Conservation (phyloP, 2,113 vertebrate species). For the Rhabdomys dilectus region DNA sequence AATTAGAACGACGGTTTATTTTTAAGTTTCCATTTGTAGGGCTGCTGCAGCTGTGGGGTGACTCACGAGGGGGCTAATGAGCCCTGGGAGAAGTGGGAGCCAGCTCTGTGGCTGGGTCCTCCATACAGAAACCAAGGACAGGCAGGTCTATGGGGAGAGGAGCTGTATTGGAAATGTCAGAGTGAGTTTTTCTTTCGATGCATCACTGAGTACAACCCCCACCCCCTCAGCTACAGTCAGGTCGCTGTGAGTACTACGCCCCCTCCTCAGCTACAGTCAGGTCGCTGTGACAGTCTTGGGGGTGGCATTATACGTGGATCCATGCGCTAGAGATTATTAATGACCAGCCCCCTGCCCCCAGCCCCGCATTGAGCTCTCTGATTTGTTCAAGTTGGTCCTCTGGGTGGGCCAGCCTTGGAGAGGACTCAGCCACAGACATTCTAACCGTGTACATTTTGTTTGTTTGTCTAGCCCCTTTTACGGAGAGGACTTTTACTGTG, state of each 20-base stretch:
- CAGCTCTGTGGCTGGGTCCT: constrained; percentile 26
- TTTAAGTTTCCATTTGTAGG: constrained; percentile 55
- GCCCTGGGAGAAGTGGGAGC: background rate
- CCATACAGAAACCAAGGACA: constrained; percentile 13
- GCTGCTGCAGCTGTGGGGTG: constrained; percentile 55
- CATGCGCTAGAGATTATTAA: background rate
- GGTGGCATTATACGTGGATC: background rate
- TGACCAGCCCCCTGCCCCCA: rapidly evolving
- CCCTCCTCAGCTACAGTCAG: background rate
- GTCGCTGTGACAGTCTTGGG: rapidly evolving
- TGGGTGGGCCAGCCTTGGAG: background rate
- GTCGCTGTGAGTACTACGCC: too few relatives aligned
- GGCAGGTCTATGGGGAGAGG: constrained; percentile 24
- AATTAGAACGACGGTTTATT: constrained; percentile 73
- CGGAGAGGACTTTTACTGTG: constrained; percentile 99
- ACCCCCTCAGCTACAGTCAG: background rate
- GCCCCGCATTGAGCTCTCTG: background rate
- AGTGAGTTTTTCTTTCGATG: background rate
- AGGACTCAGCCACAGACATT: background rate
- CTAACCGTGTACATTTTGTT: constrained; percentile 44
- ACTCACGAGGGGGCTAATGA: constrained; percentile 60
- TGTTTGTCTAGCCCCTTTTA: constrained; percentile 94
- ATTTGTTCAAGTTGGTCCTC: background rate
- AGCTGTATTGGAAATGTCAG: background rate
- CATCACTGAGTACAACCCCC: background rate